Evolutionary conservation across 2,113 vertebrate species (phyloP), one percentile per base, ranked within the genome.

Genomic region (Crotalus viridis): DNA sequence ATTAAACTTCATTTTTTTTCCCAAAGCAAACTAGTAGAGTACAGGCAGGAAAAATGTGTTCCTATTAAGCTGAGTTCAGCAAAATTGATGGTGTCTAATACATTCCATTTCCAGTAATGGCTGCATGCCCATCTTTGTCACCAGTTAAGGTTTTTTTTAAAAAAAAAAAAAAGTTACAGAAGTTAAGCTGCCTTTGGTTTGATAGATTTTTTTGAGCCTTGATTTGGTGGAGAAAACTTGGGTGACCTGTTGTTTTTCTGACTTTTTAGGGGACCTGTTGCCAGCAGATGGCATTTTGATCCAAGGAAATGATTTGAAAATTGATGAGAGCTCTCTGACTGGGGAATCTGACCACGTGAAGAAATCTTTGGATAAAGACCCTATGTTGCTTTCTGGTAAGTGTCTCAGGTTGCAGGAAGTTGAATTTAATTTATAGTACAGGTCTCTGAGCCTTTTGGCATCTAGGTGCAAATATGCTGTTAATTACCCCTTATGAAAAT

Each of bases 301-400:
- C 95, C 99, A 99, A 95, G 99, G 99, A 48, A 99, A 99, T 4
- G 99, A 99, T 96, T 97, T 99, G 96, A 99, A 99, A 96, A 99
- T 99, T 24, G 99, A 99, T 0, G 99, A 99, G 97, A 99, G 99
- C 96, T 99, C 99, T 0, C 98, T 99, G 96, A 99, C 99, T 0
- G 99, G 99, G 90, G 99, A 99, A 94, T 99, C 99, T 0, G 99
- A 99, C 95, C 99, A 99, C 6, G 99, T 99, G 92, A 98, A 98
- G 96, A 99, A 99, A 94, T 99, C 98, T 0, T 52, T 98, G 95
- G 98, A 98, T 3, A 99, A 98, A 94, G 99, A 99, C 96, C 99
- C 99, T 90, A 99, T 99, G 99, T 96, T 99, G 93, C 98, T 99
- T 86, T 99, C 99, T 10, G 99, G 99, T 99, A 94, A 97, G 97